phyloP scores from a whole-genome alignment of 2,797 vertebrate genomes.

The Agapornis canus region DNA sequence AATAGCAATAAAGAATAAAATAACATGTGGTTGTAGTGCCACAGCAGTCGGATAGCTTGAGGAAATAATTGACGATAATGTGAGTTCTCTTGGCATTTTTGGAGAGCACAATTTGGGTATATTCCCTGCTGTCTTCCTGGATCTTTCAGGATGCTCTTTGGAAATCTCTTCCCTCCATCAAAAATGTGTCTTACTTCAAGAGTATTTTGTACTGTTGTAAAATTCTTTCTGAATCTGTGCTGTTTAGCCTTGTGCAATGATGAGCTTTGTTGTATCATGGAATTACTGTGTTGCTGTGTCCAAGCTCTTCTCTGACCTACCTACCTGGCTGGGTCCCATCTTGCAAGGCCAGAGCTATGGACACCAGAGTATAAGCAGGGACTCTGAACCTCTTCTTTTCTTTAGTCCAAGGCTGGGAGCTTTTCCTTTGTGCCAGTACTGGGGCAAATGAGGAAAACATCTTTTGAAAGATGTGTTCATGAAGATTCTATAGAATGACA shows the following conservation, averaged over 20 bases:
- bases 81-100: neutral
- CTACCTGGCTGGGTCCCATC: rapidly evolving
- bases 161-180: neutral
- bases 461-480: neutral
- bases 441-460: neutral
- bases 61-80: neutral
- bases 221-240: neutral
- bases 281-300: neutral
- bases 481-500: neutral
- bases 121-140: neutral
- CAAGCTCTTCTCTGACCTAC: neutral
- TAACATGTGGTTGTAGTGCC: neutral
- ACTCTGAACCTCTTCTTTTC: neutral
- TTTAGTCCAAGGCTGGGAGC: neutral
- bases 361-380: neutral
- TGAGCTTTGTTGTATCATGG: neutral
- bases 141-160: neutral
- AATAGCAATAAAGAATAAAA: neutral
- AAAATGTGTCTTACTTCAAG: neutral
- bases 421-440: neutral
- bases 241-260: neutral
- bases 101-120: neutral
- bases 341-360: neutral
- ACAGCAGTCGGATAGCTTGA: neutral
- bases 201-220: neutral